These are phyloP conservation scores for Oenanthe oenanthe DNA, from an alignment of 2,113 vertebrate species.

Conservation along the genomic window DNA sequence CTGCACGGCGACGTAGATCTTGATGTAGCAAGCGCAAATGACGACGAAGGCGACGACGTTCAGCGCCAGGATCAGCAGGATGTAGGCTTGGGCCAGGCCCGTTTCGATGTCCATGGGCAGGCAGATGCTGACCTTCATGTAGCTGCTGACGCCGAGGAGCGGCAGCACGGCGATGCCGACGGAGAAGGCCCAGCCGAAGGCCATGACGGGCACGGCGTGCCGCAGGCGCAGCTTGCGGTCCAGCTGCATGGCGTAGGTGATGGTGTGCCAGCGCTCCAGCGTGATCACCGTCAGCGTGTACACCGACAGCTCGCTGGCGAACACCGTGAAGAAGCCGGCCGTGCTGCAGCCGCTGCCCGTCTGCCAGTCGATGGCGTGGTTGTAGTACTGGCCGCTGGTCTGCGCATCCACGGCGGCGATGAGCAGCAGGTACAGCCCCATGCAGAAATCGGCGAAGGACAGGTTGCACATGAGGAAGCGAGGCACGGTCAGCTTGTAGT, in stretches of 20 bases:
- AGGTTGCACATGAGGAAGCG: constrained; percentile 94
- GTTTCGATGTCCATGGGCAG: constrained; percentile 94
- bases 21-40: constrained; percentile 88
- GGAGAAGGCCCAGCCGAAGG: constrained; percentile 85
- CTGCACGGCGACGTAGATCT: constrained; percentile 87
- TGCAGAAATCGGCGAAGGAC: constrained; percentile 90
- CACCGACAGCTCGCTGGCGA: constrained; percentile 91
- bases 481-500: constrained; percentile 85
- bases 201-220: constrained; percentile 85
- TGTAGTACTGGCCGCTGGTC: constrained; percentile 88
- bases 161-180: constrained; percentile 84
- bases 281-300: constrained; percentile 90
- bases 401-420: constrained; percentile 85
- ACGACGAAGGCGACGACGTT: constrained; percentile 85
- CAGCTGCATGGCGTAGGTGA: constrained; percentile 88
- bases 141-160: constrained; percentile 88
- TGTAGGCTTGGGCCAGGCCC: constrained; percentile 82
- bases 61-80: constrained; percentile 81
- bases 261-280: constrained; percentile 91
- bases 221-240: constrained; percentile 83
- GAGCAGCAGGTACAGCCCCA: constrained; percentile 91
- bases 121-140: constrained; percentile 94
- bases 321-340: constrained; percentile 90
- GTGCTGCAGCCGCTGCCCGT: constrained; percentile 83
- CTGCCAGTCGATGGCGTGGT: constrained; percentile 93